Base-by-base conservation (phyloP, 2,113 vertebrate genomes). In the Trichechus manatus region DNA sequence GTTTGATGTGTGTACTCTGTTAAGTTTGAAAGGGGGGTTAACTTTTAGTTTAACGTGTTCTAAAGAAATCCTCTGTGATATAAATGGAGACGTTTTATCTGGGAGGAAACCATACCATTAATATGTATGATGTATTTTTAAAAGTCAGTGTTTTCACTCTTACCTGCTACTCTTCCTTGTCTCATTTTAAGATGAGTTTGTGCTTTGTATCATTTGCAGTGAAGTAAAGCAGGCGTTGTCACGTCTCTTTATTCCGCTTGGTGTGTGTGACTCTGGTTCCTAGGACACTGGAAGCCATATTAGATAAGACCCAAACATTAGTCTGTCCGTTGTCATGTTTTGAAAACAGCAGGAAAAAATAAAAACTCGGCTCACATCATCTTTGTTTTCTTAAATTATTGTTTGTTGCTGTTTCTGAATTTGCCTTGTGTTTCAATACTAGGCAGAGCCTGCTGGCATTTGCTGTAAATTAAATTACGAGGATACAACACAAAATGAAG, bases 391-490 rank as follows among this genome's bases (percentile, higher is more conserved):
- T 84, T 72, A 68, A 96, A 98, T 98, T 97, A 92, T 96, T 98
- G 96, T 98, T 99, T 98, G 98, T 99, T 99, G 95, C 98, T 98
- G 96, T 98, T 98, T 98, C 98, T 98, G 98, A 98, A 98, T 94
- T 96, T 97, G 98, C 98, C 95, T 98, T 97, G 97, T 98, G 97
- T 98, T 99, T 99, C 97, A 97, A 97, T 98, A 98, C 98, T 97
- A 97, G 98, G 94, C 92, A 95, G 89, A 97, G 97, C 97, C 92
- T 96, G 96, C 94, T 89, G 93, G 75, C 80, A 25, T 95, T 96
- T 95, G 98, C 97, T 97, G 91, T 98, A 97, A 98, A 97, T 98
- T 98, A 98, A 98, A 96, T 98, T 97, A 96, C 95, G 97, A 96
- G 88, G 91, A 97, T 98, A 98, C 93, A 50, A 2, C 66, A 64